These are phyloP conservation scores for Formicarius rufipectus DNA, from an alignment of 2,113 vertebrate genomes.

Conservation along the genomic window DNA sequence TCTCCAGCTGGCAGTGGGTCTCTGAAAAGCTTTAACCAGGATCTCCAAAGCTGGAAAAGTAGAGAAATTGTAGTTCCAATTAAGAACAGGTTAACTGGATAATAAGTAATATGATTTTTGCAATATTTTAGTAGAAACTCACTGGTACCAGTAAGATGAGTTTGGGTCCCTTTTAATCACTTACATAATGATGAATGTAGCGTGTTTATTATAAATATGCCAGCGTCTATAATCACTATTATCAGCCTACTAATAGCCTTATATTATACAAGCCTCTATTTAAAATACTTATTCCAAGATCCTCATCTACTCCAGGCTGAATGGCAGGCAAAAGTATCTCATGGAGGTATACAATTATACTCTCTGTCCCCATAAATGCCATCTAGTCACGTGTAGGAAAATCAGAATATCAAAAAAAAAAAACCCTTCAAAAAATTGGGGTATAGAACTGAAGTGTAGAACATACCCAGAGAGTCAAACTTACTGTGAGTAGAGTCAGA, in stretches of 20 bases:
- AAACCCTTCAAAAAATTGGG: neutral
- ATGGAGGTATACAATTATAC: neutral
- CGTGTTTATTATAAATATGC: neutral
- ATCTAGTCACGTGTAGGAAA: neutral
- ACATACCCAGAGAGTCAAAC: neutral
- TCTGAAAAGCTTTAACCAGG: neutral
- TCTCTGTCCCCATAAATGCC: neutral
- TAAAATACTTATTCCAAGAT: neutral
- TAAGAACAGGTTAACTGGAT: neutral
- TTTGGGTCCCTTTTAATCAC: neutral
- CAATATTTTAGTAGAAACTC: neutral
- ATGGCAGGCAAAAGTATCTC: neutral
- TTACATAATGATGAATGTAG: neutral
- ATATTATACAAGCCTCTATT: neutral
- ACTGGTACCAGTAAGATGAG: neutral
- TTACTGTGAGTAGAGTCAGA: neutral
- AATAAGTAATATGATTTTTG: neutral
- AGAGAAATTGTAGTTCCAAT: neutral
- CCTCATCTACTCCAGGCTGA: neutral
- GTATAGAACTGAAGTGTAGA: neutral
- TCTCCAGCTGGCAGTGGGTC: neutral
- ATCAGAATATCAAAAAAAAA: neutral
- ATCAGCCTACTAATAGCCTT: neutral
- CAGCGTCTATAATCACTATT: neutral
- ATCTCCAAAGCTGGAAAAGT: neutral